A percentile compares a stretch with the other conserved stretches of the same genome.
These are phyloP conservation scores for Neodontobutis hainanensis DNA, from an alignment of 2,113 vertebrate genomes.

Conservation along the genomic window DNA sequence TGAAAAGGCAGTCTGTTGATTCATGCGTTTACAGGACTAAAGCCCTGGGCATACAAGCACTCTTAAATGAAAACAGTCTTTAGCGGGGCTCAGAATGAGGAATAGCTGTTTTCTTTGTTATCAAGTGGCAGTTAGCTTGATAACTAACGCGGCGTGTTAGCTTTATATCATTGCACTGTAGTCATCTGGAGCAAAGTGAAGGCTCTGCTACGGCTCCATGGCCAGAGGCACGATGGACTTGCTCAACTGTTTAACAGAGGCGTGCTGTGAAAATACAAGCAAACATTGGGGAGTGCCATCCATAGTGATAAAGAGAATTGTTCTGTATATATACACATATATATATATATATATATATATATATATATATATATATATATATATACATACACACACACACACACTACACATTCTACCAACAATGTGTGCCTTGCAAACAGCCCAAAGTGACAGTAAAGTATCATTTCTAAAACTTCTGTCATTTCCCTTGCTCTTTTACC, in stretches of 20 bases:
- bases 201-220: slow-evolving; percentile 24
- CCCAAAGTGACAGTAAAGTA: no score
- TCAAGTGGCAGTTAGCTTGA: slow-evolving; percentile 33
- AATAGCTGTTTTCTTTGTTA: slow-evolving; percentile 37
- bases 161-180: slow-evolving; percentile 28
- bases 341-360: no score
- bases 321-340: no score
- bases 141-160: slow-evolving; percentile 35
- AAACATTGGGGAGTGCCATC: background rate
- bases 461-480: slow-evolving; percentile 20
- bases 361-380: no score
- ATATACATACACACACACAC: no score
- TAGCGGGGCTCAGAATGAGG: slow-evolving; percentile 16
- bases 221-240: slow-evolving; percentile 30
- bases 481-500: slow-evolving; percentile 29
- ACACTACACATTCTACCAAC: slow-evolving; percentile 17
- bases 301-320: background rate
- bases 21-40: slow-evolving; percentile 17
- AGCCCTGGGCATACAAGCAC: slow-evolving; percentile 9
- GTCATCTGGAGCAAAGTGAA: slow-evolving; percentile 35
- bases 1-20: slow-evolving; percentile 13
- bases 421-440: no score
- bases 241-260: slow-evolving; percentile 33
- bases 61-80: slow-evolving; percentile 33
- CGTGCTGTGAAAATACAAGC: slow-evolving; percentile 22